Base-by-base conservation (phyloP, 1,140 invertebrate species). In the Caerostris darwini region DNA sequence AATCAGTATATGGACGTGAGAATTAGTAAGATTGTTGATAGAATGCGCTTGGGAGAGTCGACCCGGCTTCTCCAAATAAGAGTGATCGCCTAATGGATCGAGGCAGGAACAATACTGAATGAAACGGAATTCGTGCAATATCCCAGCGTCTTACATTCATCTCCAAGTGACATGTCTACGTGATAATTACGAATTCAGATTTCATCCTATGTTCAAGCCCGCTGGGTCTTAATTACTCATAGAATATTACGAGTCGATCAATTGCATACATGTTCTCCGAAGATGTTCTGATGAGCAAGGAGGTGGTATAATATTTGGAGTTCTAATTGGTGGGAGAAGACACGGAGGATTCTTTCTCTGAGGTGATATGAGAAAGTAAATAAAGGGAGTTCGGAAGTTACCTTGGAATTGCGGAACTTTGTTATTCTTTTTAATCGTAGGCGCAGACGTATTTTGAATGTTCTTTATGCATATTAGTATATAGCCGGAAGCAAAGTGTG, bases 191-290 rank as follows among this genome's bases (percentile, higher is more conserved):
- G 57, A 53, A 91, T 91, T 91, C 90, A 91, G 90, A 91, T 91
- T 88, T 91, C 71, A 17, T n/a, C 17, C 56, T 7, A 64, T 61
- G 59, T 88, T 64, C 12, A 19, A 34, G 54, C 14, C 54, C 90
- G 50, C 58, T 91, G 90, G 90, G n/a, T 91, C 57, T 85, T 92
- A 92, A 92, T 92, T 92, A 92, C 81, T 86, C 91, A 92, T 92
- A 82, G 91, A 81, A 86, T 91, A 81, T 92, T 92, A 67, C 64
- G 58, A 61, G 19, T 92, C 91, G 91, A 92, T 92, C 81, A 92
- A 92, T 90, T 57, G 88, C 64, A 57, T 92, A 92, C 82, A 86
- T 67, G 56, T 14, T 53, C 91, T 64, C 59, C 53, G 50, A 81
- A 91, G 90, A 91, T 91, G 19, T 58, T 59, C 90, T 82, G 53